Evolutionary conservation across 2,888 invertebrate genomes (phyloP).

Genomic region (Tillus elongatus): DNA sequence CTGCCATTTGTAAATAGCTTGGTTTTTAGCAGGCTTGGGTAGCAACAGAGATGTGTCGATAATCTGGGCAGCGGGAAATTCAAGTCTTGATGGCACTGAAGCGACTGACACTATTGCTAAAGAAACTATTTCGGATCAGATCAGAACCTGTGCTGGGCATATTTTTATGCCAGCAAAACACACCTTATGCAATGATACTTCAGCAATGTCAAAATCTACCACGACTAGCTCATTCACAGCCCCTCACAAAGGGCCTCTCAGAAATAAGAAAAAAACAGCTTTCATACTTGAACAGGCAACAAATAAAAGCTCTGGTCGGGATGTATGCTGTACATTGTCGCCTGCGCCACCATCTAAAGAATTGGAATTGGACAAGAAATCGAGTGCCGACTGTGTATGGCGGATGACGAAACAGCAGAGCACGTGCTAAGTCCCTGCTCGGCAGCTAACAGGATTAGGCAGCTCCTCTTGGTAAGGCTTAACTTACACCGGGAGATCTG

Average conservation of each 20-base stretch:
- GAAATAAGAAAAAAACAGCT: not conserved
- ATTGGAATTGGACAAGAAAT: not conserved
- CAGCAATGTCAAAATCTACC: not conserved
- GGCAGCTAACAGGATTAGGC: not conserved
- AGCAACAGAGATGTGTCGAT: no score
- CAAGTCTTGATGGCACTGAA: no score
- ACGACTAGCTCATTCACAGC: not conserved
- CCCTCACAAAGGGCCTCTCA: conserved; percentile 2
- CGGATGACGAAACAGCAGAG: conserved; percentile 2
- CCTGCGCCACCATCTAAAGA: not conserved
- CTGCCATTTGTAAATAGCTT: no score
- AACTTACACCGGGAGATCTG: not conserved
- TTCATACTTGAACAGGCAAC: not conserved
- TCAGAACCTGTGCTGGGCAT: conserved; percentile 1
- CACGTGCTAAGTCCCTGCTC: not conserved
- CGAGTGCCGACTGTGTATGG: conserved; percentile 1
- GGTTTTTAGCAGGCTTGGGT: no score
- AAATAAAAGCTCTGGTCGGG: not conserved
- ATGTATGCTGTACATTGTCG: not conserved
- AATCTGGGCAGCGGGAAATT: no score
- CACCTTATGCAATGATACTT: not conserved
- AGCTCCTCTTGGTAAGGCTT: not conserved
- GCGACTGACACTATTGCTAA: not conserved
- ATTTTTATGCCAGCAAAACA: no score
- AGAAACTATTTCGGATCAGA: no score